phyloP scores from a whole-genome alignment of 1,140 invertebrate genomes.

The Dinoponera quadriceps region DNA sequence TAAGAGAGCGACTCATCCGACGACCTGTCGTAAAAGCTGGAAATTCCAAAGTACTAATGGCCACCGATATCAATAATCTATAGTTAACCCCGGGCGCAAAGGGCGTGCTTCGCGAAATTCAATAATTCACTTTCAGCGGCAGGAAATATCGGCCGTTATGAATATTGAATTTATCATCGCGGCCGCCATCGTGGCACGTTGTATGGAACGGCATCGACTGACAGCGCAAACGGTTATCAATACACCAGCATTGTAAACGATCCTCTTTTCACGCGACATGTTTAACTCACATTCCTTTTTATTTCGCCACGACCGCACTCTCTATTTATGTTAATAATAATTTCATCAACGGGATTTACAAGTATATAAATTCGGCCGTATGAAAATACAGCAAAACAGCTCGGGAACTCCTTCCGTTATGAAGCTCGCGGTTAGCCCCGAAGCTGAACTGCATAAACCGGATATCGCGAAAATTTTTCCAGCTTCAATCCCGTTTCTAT shows the following conservation, averaged over 20 bases:
- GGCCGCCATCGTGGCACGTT: not conserved
- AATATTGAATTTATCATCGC: constrained; percentile 32
- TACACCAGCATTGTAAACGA: constrained; percentile 3
- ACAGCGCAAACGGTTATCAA: not conserved
- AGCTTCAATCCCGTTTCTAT: not conserved
- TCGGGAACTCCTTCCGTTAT: constrained; percentile 9
- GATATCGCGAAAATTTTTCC: constrained; percentile 47
- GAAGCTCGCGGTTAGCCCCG: constrained; percentile 11
- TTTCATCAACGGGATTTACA: not conserved
- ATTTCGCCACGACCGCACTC: not conserved
- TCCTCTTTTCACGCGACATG: not conserved
- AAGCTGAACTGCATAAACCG: constrained; percentile 42
- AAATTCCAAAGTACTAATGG: not conserved
- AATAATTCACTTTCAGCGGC: constrained; percentile 27
- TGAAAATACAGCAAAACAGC: constrained; percentile 30
- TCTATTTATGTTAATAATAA: not conserved
- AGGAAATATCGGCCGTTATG: constrained; percentile 2
- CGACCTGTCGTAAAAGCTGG: not conserved
- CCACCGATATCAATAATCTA: not conserved
- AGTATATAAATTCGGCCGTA: constrained; percentile 10
- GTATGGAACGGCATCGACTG: constrained; percentile 2
- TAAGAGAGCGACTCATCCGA: not conserved
- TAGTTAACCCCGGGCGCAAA: constrained; percentile 16
- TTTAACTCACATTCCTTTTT: not conserved
- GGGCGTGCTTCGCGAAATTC: not conserved